Base-by-base conservation (phyloP, 2,113 vertebrate genomes). In the Chlamydotis undulata region DNA sequence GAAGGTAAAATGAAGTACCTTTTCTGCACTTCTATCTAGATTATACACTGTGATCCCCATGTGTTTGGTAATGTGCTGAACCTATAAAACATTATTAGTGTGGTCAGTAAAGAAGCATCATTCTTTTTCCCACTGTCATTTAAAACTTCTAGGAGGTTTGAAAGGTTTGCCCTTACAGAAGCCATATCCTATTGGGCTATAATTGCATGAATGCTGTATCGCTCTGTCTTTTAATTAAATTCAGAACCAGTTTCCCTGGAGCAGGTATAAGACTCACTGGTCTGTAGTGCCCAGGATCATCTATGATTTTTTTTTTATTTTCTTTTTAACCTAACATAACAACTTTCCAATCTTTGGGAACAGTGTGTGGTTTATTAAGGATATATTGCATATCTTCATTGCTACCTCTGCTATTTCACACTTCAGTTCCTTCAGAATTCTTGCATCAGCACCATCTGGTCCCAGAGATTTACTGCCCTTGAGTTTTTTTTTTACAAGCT, bases 391-490 rank as follows among this genome's bases (percentile, higher is more conserved):
- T 63, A 83, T 79, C 95, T 64, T 64, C 94, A 77, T 65, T 91
- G 60, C 53, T 77, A 89, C 94, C 82, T 94, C 56, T 94, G 94
- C 89, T 97, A 94, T 90, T 97, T 98, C 93, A 97, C 64, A 96
- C 89, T 93, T 96, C 89, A 95, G 35, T 96, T 97, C 74, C 60
- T 97, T 97, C 87, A 96, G 87, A 96, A 97, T 91, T 96, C 68
- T 96, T 97, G 69, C 63, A 95, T 97, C 94, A 96, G 89, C 92
- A 97, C 95, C 98, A 98, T 98, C 97, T 98, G 96, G 91, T 97
- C 76, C 43, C 64, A 68, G 90, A 96, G 97, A 98, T 98, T 97
- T 97, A 97, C 89, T 94, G 87, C 37, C 64, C 92, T 90, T 82
- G 52, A 96, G 63, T 81, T 96, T 90, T 90, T 90, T 37, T 94